Evolutionary conservation across 2,888 invertebrate species (phyloP), one percentile per base, ranked within the genome.

Genomic region (Subacronicta megacephala): DNA sequence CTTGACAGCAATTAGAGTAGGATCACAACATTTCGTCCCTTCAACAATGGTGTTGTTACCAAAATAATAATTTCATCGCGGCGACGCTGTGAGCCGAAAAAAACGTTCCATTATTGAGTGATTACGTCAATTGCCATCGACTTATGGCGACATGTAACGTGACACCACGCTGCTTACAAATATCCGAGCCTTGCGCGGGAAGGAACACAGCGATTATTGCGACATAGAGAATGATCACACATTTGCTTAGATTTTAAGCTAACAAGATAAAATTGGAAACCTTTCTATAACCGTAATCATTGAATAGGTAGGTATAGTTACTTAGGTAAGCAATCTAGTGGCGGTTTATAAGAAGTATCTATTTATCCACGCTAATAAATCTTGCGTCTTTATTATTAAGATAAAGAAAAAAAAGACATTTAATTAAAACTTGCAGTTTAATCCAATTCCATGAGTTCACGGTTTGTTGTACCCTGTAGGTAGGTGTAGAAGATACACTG

Each of bases 121-220:
- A 83, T 84, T 82, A 82, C 87, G 87, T 88, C 89, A 88, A 90
- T 90, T 89, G 89, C 80, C 86, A 79, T 83, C 87, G 86, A 88
- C 87, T 84, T 81, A 64, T 78, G 81, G 74, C 82, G 72, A 65
- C 43, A 50, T 43, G 87, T 75, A 87, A 88, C 75, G 40, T 56
- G 87, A 89, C 76, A 78, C 85, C 23, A 51, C 56, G 46, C 46
- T 51, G 36, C 17, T 26, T 20, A 18, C 42, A 50, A 46, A 45
- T 42, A 49, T 38, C 42, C 31, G 29, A 46, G 26, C 26, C 10
- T 15, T 23, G 31, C 33, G 12, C n/a, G 15, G 26, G 13, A 18
- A 20, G 29, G 20, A 16, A 16, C 41, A 15, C 41, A n/a, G 33
- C 35, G 35, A 42, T 6, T 38, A 29, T 29, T n/a, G n/a, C 6